These are phyloP conservation scores for Ornithorhynchus anatinus DNA, from an alignment of 2,113 vertebrate species.

Conservation along the genomic window DNA sequence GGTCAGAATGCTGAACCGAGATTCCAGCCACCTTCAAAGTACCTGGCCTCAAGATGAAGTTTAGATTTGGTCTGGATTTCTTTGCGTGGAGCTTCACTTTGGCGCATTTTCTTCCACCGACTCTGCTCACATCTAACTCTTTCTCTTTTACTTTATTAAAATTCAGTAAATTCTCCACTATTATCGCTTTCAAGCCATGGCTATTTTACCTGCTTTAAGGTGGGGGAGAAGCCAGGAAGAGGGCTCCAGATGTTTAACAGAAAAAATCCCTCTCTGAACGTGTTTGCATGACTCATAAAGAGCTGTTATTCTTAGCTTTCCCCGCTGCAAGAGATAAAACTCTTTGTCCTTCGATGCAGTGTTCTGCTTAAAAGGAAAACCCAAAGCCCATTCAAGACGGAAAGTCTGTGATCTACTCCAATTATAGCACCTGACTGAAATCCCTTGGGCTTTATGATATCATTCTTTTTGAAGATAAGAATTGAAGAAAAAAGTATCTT, in stretches of 20 bases:
- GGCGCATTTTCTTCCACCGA: too few relatives aligned
- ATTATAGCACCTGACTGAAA: constrained; percentile 6
- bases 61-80: too few relatives aligned
- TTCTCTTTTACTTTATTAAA: constrained; percentile 51
- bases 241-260: constrained; percentile 52
- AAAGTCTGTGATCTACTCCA: constrained; percentile 23
- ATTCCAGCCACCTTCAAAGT: too few relatives aligned
- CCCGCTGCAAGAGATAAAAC: constrained; percentile 48
- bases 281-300: constrained; percentile 67
- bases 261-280: constrained; percentile 58
- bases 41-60: too few relatives aligned
- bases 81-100: too few relatives aligned
- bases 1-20: too few relatives aligned
- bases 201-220: constrained; percentile 56
- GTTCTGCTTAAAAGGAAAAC: constrained; percentile 52
- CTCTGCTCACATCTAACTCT: too few relatives aligned
- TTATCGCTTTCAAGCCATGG: constrained; percentile 35
- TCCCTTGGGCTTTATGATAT: constrained; percentile 26
- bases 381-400: constrained; percentile 34
- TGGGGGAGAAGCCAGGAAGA: constrained; percentile 46
- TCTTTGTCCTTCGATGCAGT: constrained; percentile 53
- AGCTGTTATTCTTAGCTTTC: constrained; percentile 62
- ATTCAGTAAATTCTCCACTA: constrained; percentile 57
- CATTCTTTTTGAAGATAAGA: constrained; percentile 7
- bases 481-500: constrained; percentile 16